Evolutionary conservation across 1,140 invertebrate species (phyloP), one percentile per base, ranked within the genome.

Genomic region (Sitophilus oryzae): DNA sequence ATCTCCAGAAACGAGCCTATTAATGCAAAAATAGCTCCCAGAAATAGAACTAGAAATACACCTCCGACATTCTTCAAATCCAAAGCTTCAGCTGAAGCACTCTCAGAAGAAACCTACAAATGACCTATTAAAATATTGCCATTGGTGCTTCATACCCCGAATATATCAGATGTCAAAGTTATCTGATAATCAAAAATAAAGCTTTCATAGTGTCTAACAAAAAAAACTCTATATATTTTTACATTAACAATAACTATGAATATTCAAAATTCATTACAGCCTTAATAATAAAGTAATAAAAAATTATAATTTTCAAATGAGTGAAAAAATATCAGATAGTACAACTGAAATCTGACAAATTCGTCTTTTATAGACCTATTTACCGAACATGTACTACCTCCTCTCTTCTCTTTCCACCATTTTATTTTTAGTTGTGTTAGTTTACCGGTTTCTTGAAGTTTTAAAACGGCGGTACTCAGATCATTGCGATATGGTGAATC

Each of bases 331-430:
- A n/a, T n/a, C n/a, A n/a, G n/a, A 8, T 38, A n/a, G 5, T 8
- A 38, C 6, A 44, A 16, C 6, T 21, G 3, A 4, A 10, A 11
- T 8, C 3, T 8, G 19, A 23, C 5, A 44, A 8, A 44, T 6
- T 6, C 2, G 18, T 45, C 14, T 14, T 8, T 8, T n/a, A n/a
- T n/a, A n/a, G 14, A 10, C 5, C 65, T 47, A 57, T 69, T 73
- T 70, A 89, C 87, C 60, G 76, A 71, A 70, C 88, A 91, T 35
- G 78, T 78, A 1, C 85, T 82, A 21, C 84, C 85, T 1, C 86
- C 87, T 47, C 83, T 67, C 67, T 86, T 84, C 67, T 86, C 79
- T 68, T 85, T 82, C 91, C 91, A 94, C 92, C 91, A 95, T 72
- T 89, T 91, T 11, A 80, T 84, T 67, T 92, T 89, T 37, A 94